Base-by-base conservation (phyloP, 2,888 invertebrate species). In the Ceramica pisi region DNA sequence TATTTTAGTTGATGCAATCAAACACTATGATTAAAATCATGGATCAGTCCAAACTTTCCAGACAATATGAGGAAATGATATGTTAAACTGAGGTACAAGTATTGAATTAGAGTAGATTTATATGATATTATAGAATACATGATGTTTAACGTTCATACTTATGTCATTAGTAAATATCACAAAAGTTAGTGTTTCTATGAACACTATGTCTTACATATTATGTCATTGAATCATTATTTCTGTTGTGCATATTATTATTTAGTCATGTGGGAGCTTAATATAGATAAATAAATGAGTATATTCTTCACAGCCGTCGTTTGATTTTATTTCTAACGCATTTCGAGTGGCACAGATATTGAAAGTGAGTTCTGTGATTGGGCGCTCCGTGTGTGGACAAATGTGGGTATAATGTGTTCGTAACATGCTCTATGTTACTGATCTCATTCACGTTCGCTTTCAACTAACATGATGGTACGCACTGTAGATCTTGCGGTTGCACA, bases 201-300 rank as follows among this genome's bases (percentile, higher is more conserved):
- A 83, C 80, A 86, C 79, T 72, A 63, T 82, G 75, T 75, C 71
- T 71, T 78, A 80, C 74, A 76, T 74, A 41, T 73, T 81, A 78
- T 85, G 84, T 87, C 82, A 85, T 83, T 81, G 75, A 77, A 87
- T 82, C 80, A 86, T 87, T 76, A 84, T 84, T 86, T 90, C 83
- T 90, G 87, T 90, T 91, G 89, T 88, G 88, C 86, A 88, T 90
- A 86, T 90, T 87, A 89, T 90, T 86, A 87, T 89, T 90, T 92
- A 89, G 80, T 87, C 90, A 90, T 91, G 90, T 91, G 89, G 89
- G 90, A 91, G 91, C 90, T 92, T 92, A 90, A 90, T 89, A 88
- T 88, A 89, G 88, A 89, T 78, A 92, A 95, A 95, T 95, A 95
- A 95, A 95, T 89, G 91, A 92, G 90, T 94, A 92, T 95, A 92